Evolutionary conservation across 2,113 vertebrate species (phyloP), one percentile per base, ranked within the genome.

Genomic region (Hydropotes inermis): DNA sequence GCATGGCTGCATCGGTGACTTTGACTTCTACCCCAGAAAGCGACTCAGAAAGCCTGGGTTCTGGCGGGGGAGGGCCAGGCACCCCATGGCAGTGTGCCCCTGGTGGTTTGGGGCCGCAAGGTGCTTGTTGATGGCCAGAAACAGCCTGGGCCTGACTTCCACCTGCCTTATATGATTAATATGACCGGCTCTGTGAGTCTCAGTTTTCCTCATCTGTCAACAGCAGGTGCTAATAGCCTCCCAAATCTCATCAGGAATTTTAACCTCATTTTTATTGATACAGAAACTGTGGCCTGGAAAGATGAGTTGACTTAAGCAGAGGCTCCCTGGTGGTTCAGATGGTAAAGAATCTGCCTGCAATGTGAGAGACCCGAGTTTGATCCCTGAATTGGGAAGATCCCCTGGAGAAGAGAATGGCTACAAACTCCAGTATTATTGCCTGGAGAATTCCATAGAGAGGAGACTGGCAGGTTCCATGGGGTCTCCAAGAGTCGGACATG

Each of bases 61-160:
- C 58, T 17, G 60, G 36, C 5, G 10, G 16, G 1, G 10, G n/a
- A 23, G 36, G 43, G 14, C n/a, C 55, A 5, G 64, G 45, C 21
- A 1, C 0, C 1, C 28, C 28, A 1, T 7, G 16, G 28, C 43
- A 3, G 25, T 16, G 85, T 14, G 4, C 2, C 2, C 13, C 10
- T 5, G 4, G 79, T 6, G 84, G 27, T 28, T 9, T 43, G 45
- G n/a, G 7, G 15, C 54, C 7, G 0, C 39, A 13, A 10, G 50
- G 3, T 19, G 17, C 54, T 92, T 39, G 39, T 5, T 1, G 0
- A 4, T 30, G 78, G 23, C 47, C 15, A 16, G 16, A 60, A 83
- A 33, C 14, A 2, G 19, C 55, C 30, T 82, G 36, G 54, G 36
- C 47, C 50, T 11, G 8, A 78, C 5, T 52, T 55, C 43, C 7